Evolutionary conservation across 2,797 vertebrate species (phyloP).

Genomic region (Hypotaenidia philippensis): DNA sequence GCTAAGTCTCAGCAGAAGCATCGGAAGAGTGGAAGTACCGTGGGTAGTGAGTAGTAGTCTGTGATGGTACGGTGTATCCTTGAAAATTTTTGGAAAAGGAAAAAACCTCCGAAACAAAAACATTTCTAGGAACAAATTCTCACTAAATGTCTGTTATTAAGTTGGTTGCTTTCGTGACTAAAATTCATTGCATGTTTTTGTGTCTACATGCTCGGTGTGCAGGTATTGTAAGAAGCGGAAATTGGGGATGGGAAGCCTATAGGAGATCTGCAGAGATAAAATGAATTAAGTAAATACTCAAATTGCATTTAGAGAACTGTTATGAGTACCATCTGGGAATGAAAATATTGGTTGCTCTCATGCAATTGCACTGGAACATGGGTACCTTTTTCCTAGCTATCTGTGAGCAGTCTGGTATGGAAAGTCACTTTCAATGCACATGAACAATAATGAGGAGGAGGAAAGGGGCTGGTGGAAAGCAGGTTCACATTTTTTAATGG

Average conservation of each 20-base stretch:
- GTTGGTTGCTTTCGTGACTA: neutral
- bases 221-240: neutral
- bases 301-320: slow-evolving; percentile 6
- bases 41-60: neutral
- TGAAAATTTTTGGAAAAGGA: neutral
- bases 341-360: slow-evolving; percentile 45
- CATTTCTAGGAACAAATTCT: neutral
- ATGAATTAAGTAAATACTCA: slow-evolving; percentile 15
- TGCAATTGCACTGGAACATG: neutral
- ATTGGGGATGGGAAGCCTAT: neutral
- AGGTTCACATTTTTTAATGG: slow-evolving; percentile 72
- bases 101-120: neutral
- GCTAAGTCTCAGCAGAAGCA: neutral
- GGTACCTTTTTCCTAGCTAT: neutral
- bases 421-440: slow-evolving; percentile 1
- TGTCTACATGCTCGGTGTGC: neutral
- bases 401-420: neutral
- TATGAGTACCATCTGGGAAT: slow-evolving; percentile 30
- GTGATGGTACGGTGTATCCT: neutral
- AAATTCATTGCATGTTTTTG: neutral
- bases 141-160: neutral
- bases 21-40: neutral
- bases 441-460: slow-evolving; percentile 26
- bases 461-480: slow-evolving; percentile 51
- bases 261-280: neutral